Conservation (phyloP, 2,113 vertebrate species). For the Clarias gariepinus region DNA sequence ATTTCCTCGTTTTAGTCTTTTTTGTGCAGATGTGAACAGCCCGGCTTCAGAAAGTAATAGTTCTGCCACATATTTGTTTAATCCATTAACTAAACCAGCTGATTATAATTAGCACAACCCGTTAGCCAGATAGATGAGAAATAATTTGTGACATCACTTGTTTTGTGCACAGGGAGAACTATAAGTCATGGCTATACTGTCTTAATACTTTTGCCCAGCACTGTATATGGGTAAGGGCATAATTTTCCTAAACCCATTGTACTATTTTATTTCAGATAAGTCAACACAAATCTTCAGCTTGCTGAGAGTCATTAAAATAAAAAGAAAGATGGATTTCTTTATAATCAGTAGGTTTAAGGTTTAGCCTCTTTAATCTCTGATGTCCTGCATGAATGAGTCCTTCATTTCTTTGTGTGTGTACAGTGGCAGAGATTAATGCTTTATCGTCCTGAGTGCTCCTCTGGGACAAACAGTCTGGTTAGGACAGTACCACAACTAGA, state of each 20-base stretch:
- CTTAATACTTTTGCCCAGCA: too few species aligned
- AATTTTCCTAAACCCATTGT: not conserved
- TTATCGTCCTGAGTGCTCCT: constrained; percentile 30
- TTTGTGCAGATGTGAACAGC: too few species aligned
- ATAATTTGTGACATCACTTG: too few species aligned
- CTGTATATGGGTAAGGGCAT: not conserved
- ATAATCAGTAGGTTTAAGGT: not conserved
- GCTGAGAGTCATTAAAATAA: not conserved
- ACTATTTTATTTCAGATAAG: not conserved
- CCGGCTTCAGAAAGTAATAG: too few species aligned
- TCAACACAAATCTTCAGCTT: not conserved
- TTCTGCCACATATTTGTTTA: too few species aligned
- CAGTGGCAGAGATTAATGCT: constrained; percentile 35
- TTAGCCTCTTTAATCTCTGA: constrained; percentile 10
- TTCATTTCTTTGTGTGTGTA: constrained; percentile 26
- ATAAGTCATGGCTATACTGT: too few species aligned
- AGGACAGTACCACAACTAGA: constrained; percentile 42
- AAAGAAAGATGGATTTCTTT: constrained; percentile 5
- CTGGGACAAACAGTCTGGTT: constrained; percentile 42
- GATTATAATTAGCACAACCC: too few species aligned
- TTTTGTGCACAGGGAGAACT: too few species aligned
- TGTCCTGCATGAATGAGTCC: constrained; percentile 8
- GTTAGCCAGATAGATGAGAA: too few species aligned
- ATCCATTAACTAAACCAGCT: too few species aligned
- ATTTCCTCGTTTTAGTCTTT: too few species aligned